Evolutionary conservation across 2,113 vertebrate species (phyloP), one percentile per base, ranked within the genome.

Genomic region (Triplophysa tibetana): DNA sequence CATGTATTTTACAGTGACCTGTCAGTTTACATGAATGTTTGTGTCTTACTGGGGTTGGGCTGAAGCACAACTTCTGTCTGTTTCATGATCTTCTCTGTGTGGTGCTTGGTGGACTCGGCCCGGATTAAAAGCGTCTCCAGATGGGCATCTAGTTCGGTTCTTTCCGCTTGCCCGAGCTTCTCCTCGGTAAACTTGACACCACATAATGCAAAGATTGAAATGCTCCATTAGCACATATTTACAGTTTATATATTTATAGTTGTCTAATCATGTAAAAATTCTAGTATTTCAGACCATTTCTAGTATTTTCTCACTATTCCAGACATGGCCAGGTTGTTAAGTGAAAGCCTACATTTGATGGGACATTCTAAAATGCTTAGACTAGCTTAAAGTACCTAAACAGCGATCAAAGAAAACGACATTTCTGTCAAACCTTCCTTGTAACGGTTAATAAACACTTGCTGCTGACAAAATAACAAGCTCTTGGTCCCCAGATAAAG

Each of bases 61-160:
- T 99, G 97, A 70, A 99, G 76, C 79, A 99, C 87, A 8, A 99
- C 95, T 86, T 99, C 98, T 3, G 98, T 99, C 90, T 99, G 98
- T 82, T 95, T 98, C 96, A 98, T 94, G 78, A 99, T 94, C 90
- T 92, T 96, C 83, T 99, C 98, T 23, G 98, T 98, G 96, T 96
- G 98, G 76, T 92, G 86, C 88, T 98, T 98, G 80, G 97, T 99
- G 90, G 91, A 94, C 88, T 99, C 98, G 77, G 96, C 96, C 92
- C 96, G 94, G 86, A 88, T 87, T 82, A 99, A 88, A 43, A 99
- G 96, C 82, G 97, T 99, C 91, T 99, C 98, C 89, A 99, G 87
- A 80, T 99, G 97, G 83, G 97, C 97, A 88, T 99, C 97, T 89
- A 99, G 88, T 92, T 99, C 98, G 7, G 98, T 99, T 89, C 96